Base-by-base conservation (phyloP, 2,888 invertebrate species). In the Darwinula stevensoni region DNA sequence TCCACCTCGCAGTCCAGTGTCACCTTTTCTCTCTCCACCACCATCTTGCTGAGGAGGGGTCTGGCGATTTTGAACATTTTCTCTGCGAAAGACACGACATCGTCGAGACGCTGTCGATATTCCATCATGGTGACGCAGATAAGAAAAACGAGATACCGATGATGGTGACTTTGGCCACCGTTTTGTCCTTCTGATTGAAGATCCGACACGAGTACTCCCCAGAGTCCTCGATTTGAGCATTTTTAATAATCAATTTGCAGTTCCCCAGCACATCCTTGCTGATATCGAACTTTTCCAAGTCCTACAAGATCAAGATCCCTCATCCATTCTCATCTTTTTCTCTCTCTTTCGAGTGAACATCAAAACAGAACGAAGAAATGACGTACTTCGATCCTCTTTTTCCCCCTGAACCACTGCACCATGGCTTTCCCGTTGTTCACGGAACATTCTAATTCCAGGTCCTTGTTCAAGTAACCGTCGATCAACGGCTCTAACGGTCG, bases 1-100 rank as follows among this genome's bases (percentile, higher is more conserved):
- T 94, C 91, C 36, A 97, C 64, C 53, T 97, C 94, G 50, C 94
- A 94, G 36, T 82, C 66, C 36, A 99, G 58, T 2, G 75, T 75
- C 16, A 86, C 68, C 13, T 75, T 75, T 42, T 91, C 88, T 47
- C 88, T 84, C 52, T 97, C 94, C 33, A 74, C 67, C 33, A 75
- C 69, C 45, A 86, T 82, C 49, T 80, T 72, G 37, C 84, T 82
- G 49, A 88, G 86, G 31, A 97, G 61, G 12, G 82, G 76, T 52
- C 86, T 86, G 38, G 51, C 52, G 43, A 61, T 59, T 26, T 54
- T 56, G 45, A n/a, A 14, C 16, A 14, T 43, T 44, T 6, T 50
- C 49, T 35, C 47, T 38, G 39, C 26, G 31, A 16, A 30, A 36
- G 16, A 35, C 12, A 9, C 12, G 2, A 34, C 22, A 14, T 27